A percentile compares a stretch with the other conserved stretches of the same genome.
Conservation (phyloP, 2,113 vertebrate species). For the Oncorhynchus kisutch region DNA sequence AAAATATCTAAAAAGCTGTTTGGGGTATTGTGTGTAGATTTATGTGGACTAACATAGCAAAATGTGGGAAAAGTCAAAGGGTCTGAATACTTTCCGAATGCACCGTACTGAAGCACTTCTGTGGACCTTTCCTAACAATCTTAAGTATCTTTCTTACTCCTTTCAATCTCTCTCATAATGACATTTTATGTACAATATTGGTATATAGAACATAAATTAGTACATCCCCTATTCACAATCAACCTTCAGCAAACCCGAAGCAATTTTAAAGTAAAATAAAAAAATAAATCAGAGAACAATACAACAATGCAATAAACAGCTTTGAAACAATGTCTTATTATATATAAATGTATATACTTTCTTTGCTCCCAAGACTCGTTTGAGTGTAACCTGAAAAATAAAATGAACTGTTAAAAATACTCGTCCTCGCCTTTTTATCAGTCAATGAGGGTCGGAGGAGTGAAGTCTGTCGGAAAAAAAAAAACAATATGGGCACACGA, state of each 20-base stretch:
- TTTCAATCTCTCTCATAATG: conserved; percentile 68
- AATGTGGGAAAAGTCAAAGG: too few relatives aligned
- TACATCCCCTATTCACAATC: conserved; percentile 74
- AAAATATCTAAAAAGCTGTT: too few relatives aligned
- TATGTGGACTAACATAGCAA: too few relatives aligned
- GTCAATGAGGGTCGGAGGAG: conserved; percentile 26
- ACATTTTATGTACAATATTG: conserved; percentile 81
- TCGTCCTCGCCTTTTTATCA: conserved; percentile 36
- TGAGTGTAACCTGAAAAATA: conserved; percentile 52
- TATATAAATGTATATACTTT: conserved; percentile 69
- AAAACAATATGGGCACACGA: conserved; percentile 69
- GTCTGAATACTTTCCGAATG: not conserved
- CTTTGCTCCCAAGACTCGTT: conserved; percentile 66
- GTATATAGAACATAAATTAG: conserved; percentile 84
- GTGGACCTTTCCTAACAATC: conserved; percentile 72
- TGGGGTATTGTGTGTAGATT: too few relatives aligned
- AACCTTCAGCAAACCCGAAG: conserved; percentile 41
- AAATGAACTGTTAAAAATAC: conserved; percentile 39
- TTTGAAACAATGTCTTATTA: conserved; percentile 55
- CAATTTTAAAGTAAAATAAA: conserved; percentile 51
- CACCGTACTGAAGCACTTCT: conserved; percentile 57
- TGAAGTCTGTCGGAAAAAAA: conserved; percentile 46
- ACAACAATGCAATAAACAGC: conserved; percentile 55
- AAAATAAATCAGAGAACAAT: conserved; percentile 16
- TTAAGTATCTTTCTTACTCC: conserved; percentile 63